Evolutionary conservation across 2,797 vertebrate genomes (phyloP).

Genomic region (Rhynchotus rufescens): DNA sequence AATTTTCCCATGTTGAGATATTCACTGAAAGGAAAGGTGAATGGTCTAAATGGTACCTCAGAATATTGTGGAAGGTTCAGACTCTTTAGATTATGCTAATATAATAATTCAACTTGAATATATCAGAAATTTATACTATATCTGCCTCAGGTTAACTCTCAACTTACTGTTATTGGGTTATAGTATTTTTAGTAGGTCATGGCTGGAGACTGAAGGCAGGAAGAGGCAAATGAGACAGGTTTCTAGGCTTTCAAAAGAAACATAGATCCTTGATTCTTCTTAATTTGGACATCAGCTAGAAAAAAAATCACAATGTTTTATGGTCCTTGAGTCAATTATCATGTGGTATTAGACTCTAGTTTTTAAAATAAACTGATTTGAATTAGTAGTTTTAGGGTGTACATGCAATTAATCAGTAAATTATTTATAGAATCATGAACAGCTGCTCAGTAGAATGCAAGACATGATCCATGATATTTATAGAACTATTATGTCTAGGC

Average conservation of each 20-base stretch:
- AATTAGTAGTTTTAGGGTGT: slow-evolving; percentile 26
- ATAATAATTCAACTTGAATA: background rate
- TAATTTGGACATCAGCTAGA: background rate
- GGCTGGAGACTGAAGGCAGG: background rate
- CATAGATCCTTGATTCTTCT: background rate
- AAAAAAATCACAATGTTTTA: background rate
- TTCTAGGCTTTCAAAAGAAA: background rate
- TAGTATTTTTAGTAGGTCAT: background rate
- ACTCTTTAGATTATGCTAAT: background rate
- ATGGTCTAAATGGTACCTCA: background rate
- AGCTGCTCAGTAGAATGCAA: slow-evolving; percentile 64
- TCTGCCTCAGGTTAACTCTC: background rate
- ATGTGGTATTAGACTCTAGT: background rate
- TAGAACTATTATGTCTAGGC: slow-evolving; percentile 47
- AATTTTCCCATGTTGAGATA: background rate
- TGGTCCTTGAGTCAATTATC: slow-evolving; percentile 17
- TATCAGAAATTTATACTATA: background rate
- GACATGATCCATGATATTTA: slow-evolving; percentile 55
- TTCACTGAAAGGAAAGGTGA: background rate
- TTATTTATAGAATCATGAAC: slow-evolving; percentile 48
- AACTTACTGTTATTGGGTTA: background rate
- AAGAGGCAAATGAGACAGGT: background rate
- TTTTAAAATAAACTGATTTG: background rate
- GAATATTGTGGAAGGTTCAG: background rate
- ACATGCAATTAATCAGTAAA: slow-evolving; percentile 39